Base-by-base conservation (phyloP, 2,888 invertebrate genomes). In the Coelinius sp. region DNA sequence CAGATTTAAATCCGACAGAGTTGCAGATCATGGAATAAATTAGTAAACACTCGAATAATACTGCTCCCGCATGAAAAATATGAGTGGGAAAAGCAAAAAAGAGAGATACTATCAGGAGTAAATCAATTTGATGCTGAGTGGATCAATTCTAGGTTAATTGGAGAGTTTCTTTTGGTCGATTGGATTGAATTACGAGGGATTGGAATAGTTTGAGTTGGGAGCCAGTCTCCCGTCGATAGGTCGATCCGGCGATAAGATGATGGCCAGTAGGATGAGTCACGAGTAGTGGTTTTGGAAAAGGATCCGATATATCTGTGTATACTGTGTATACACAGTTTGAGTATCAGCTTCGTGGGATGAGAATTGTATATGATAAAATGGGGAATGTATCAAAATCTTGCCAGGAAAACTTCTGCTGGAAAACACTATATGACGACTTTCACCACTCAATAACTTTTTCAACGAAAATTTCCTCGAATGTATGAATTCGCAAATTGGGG, bases 211-310 rank as follows among this genome's bases (percentile, higher is more conserved):
- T 66, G 25, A 71, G 70, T 59, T 44, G n/a, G 71, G 44, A 31
- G 68, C 65, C 69, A 65, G 70, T 68, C 49, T 64, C 49, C 35
- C 49, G 62, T 59, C 24, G 62, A 71, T 68, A n/a, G 71, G 46
- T 67, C 63, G 52, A 52, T 56, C 59, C n/a, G 27, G 22, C 10
- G 63, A 63, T 63, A 63, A 63, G 41, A 62, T 56, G 31, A 14
- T 62, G 20, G 62, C n/a, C 38, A 3, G 38, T 20, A 62, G 20
- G 35, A 63, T 41, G 63, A 24, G 22, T 41, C n/a, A 20, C 59
- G 14, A 59, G 2, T 25, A 7, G 53, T 52, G 24, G 56, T n/a
- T 17, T 31, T 25, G 14, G 46, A 56, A 17, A 17, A 56, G 56
- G 31, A 56, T 56, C n/a, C n/a, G n/a, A n/a, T n/a, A n/a, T n/a